phyloP scores from a whole-genome alignment of 2,888 invertebrate genomes.

The Tetranychus truncatus region DNA sequence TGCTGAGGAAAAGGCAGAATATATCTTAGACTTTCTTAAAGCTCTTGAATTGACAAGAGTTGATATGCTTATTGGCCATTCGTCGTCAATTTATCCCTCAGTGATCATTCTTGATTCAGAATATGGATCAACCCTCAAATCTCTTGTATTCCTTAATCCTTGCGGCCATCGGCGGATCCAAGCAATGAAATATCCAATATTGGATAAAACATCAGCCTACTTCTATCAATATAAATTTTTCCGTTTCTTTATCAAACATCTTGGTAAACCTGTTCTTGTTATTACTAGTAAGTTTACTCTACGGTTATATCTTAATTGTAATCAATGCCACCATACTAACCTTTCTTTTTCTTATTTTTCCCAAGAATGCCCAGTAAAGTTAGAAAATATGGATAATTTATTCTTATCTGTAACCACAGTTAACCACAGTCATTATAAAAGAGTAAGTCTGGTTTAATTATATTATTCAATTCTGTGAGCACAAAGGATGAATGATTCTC shows the following conservation, averaged over 20 bases:
- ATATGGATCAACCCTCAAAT: constrained; percentile 15
- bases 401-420: constrained; percentile 24
- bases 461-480: background rate
- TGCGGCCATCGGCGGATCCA: constrained; percentile 18
- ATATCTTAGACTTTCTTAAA: constrained; percentile 22
- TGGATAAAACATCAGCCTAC: constrained; percentile 6
- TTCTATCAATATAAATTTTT: constrained; percentile 8
- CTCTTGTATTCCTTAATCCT: constrained; percentile 24
- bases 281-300: background rate
- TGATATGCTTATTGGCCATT: constrained; percentile 23
- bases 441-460: background rate
- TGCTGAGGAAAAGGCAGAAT: constrained; percentile 24
- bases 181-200: constrained; percentile 5
- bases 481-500: background rate
- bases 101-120: constrained; percentile 18
- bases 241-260: constrained; percentile 4
- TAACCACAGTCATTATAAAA: constrained; percentile 8
- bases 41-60: constrained; percentile 18
- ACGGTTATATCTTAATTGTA: background rate
- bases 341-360: background rate
- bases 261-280: constrained; percentile 1
- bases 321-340: background rate
- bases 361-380: constrained; percentile 17
- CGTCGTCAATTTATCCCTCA: constrained; percentile 24
- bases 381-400: constrained; percentile 23